A percentile compares a stretch with the other conserved stretches of the same genome.
Conservation (phyloP, 2,888 invertebrate genomes). For the Apamea anceps region DNA sequence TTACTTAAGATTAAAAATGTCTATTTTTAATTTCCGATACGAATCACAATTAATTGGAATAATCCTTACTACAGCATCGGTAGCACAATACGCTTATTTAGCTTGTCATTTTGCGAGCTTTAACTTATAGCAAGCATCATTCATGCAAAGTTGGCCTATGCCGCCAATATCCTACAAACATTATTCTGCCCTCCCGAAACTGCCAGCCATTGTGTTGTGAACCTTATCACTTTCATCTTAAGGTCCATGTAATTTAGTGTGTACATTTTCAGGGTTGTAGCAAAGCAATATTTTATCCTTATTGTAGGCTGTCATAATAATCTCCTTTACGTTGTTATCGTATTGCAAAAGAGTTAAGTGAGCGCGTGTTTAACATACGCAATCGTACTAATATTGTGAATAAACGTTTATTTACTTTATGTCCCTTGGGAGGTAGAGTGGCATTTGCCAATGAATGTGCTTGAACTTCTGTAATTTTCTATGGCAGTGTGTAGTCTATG, state of each 20-base stretch:
- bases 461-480: constrained; percentile 35
- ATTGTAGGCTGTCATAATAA: constrained; percentile 79
- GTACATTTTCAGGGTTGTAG: constrained; percentile 40
- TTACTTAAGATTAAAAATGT: constrained; percentile 40
- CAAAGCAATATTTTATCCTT: constrained; percentile 75
- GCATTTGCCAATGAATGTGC: constrained; percentile 20
- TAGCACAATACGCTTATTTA: constrained; percentile 79
- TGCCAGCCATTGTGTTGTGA: constrained; percentile 30
- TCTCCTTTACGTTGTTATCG: constrained; percentile 74
- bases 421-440: constrained; percentile 31
- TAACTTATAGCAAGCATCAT: constrained; percentile 80
- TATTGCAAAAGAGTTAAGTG: constrained; percentile 69
- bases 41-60: constrained; percentile 65
- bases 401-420: constrained; percentile 53
- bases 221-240: constrained; percentile 41
- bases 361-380: constrained; percentile 71
- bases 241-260: constrained; percentile 11
- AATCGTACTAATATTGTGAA: constrained; percentile 59
- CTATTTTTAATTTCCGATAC: constrained; percentile 62
- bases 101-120: constrained; percentile 79
- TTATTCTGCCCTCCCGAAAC: constrained; percentile 42
- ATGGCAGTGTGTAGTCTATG: constrained; percentile 13
- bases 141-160: constrained; percentile 73
- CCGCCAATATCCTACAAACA: constrained; percentile 66
- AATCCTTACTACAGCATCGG: constrained; percentile 69